A percentile compares a stretch with the other conserved stretches of the same genome.
These are phyloP conservation scores for Diarsia rubi DNA, from an alignment of 2,888 invertebrate genomes.

Conservation along the genomic window DNA sequence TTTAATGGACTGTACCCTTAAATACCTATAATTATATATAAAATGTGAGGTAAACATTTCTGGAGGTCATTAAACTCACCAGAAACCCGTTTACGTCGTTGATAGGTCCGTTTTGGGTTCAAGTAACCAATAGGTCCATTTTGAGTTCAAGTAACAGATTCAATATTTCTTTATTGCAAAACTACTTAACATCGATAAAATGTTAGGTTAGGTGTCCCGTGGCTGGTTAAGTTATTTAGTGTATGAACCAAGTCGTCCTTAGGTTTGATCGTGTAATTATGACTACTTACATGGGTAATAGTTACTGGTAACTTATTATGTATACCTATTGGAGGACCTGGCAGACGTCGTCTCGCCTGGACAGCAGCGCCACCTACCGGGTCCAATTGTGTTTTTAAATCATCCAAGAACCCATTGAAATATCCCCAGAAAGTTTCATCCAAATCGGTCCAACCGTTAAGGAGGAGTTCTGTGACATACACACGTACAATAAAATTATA, in stretches of 20 bases:
- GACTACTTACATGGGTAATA: background rate
- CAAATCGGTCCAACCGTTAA: no score
- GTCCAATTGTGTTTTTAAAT: no score
- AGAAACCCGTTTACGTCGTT: background rate
- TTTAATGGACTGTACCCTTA: no score
- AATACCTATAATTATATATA: no score
- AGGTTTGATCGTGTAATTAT: background rate
- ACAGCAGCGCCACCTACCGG: no score
- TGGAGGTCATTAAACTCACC: background rate
- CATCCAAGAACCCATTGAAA: no score
- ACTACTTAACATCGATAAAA: background rate
- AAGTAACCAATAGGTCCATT: background rate
- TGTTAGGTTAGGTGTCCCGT: background rate
- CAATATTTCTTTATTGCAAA: background rate
- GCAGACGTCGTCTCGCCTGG: no score
- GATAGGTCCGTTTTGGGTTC: background rate
- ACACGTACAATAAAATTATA: no score
- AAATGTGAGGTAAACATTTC: no score
- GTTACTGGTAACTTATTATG: background rate
- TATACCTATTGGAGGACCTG: no score
- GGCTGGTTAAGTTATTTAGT: background rate
- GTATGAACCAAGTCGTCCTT: background rate
- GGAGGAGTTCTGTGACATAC: no score
- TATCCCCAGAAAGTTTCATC: no score
- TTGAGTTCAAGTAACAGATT: background rate